Evolutionary conservation across 1,140 invertebrate species (phyloP).

Genomic region (Trinorchestia longiramus): DNA sequence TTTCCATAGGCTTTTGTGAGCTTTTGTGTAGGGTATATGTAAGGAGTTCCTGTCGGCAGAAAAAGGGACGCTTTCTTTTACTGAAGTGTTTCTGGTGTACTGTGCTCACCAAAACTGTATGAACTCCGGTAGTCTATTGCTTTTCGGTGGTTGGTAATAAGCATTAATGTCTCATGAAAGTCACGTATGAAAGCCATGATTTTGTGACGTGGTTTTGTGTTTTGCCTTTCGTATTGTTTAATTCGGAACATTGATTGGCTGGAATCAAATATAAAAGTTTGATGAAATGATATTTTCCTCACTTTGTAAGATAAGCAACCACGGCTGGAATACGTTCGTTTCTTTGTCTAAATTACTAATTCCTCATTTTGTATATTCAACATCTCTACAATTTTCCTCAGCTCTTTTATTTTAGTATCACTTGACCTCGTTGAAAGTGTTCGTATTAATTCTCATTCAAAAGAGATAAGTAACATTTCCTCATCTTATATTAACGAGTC

Average conservation of each 20-base stretch:
- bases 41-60: neutral
- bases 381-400: neutral
- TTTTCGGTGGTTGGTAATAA: neutral
- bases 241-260: neutral
- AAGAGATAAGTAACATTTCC: neutral
- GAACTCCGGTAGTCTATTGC: neutral
- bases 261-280: too few relatives aligned
- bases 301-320: too few relatives aligned
- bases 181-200: neutral
- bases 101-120: neutral
- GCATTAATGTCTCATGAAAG: neutral
- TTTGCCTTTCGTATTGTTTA: neutral
- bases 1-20: conserved; percentile 12
- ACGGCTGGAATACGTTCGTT: neutral
- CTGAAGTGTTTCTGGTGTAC: neutral
- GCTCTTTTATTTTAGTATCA: neutral
- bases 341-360: neutral
- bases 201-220: neutral
- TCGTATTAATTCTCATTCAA: neutral
- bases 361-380: too few relatives aligned
- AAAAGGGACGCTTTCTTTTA: neutral
- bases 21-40: neutral
- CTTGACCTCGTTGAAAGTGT: neutral
- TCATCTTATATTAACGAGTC: too few relatives aligned
- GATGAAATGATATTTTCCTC: too few relatives aligned